Evolutionary conservation across 2,113 vertebrate species (phyloP).

Genomic region (Rafetus swinhoei): DNA sequence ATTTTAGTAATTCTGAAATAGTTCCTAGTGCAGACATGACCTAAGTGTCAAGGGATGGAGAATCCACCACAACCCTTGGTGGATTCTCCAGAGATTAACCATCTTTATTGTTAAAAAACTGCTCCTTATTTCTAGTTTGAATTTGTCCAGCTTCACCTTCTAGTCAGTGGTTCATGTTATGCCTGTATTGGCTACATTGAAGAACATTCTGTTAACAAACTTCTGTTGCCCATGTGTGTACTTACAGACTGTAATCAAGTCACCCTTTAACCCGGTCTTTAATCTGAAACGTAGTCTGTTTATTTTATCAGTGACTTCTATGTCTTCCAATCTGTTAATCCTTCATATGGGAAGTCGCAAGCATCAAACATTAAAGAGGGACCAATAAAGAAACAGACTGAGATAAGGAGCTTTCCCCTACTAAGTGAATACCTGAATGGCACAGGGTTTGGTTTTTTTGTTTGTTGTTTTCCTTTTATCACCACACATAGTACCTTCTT

Average conservation of each 20-base stretch:
- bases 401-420: background rate
- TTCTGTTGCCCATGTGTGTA: background rate
- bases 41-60: background rate
- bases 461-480: background rate
- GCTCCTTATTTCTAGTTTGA: background rate
- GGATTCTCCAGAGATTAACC: background rate
- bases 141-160: background rate
- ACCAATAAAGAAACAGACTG: background rate
- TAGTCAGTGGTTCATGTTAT: background rate
- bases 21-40: too few species aligned
- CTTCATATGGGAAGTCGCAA: background rate
- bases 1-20: too few species aligned
- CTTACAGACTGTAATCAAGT: background rate
- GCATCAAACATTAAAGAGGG: background rate
- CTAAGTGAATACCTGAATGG: background rate
- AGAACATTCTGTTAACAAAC: background rate
- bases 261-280: background rate
- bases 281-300: background rate
- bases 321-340: background rate
- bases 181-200: background rate
- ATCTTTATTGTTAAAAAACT: background rate
- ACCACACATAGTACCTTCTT: background rate
- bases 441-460: background rate
- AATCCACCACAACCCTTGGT: background rate
- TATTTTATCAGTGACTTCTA: background rate